These are phyloP conservation scores for Ditula angustiorana DNA, from an alignment of 2,888 invertebrate species.

Conservation along the genomic window DNA sequence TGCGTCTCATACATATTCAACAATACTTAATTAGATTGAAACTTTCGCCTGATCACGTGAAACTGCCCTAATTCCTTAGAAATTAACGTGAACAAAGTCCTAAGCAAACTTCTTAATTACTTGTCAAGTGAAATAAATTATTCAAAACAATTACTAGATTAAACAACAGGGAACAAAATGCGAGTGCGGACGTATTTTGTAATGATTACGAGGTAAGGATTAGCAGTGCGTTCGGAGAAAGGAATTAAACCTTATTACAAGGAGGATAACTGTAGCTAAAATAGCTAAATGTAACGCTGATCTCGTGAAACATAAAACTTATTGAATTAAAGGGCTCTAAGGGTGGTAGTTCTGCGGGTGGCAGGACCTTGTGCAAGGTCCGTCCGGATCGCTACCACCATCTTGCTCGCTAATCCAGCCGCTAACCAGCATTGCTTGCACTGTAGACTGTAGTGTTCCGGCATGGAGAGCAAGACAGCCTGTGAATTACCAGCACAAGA, in stretches of 20 bases:
- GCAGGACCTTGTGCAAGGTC: too few relatives aligned
- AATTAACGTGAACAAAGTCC: constrained; percentile 66
- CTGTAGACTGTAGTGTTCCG: too few relatives aligned
- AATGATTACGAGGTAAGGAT: constrained; percentile 12
- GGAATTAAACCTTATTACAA: background rate
- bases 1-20: constrained; percentile 64
- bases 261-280: background rate
- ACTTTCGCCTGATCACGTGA: constrained; percentile 65
- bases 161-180: constrained; percentile 56
- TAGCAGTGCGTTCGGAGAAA: background rate
- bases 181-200: constrained; percentile 49
- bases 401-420: too few relatives aligned
- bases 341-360: too few relatives aligned
- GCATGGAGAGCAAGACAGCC: too few relatives aligned
- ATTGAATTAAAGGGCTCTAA: background rate
- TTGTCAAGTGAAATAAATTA: constrained; percentile 73
- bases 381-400: too few relatives aligned
- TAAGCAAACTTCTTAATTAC: constrained; percentile 71
- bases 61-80: constrained; percentile 62
- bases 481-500: too few relatives aligned
- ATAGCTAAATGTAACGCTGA: background rate
- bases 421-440: too few relatives aligned
- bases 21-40: constrained; percentile 60
- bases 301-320: background rate
- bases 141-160: constrained; percentile 71